Evolutionary conservation across 2,113 vertebrate genomes (phyloP).

Genomic region (Sisor rabdophorus): DNA sequence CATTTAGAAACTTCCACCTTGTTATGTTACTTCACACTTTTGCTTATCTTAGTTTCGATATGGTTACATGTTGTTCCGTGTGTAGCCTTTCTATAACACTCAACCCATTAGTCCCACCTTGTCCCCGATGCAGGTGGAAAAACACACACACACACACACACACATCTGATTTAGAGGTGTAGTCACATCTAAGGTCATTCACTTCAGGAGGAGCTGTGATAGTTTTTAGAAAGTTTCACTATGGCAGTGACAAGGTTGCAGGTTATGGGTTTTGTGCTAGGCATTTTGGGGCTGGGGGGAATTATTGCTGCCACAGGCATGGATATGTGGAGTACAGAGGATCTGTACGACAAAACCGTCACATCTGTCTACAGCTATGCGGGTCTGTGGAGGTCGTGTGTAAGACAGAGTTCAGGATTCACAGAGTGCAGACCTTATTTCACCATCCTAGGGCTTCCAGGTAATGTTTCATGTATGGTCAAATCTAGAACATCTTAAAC

Average conservation of each 20-base stretch:
- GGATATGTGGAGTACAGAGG: conserved; percentile 88
- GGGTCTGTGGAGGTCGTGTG: conserved; percentile 85
- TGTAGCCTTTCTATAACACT: conserved; percentile 1
- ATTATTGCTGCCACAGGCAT: conserved; percentile 77
- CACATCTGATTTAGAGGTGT: conserved; percentile 27
- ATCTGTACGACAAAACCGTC: conserved; percentile 78
- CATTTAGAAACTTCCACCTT: conserved; percentile 24
- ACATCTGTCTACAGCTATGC: conserved; percentile 81
- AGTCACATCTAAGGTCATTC: conserved; percentile 48
- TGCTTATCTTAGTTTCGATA: conserved; percentile 43
- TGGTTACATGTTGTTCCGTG: conserved; percentile 21
- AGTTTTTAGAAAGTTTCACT: neutral
- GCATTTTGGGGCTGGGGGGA: conserved; percentile 72
- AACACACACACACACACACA: conserved; percentile 58
- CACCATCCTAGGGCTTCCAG: conserved; percentile 87
- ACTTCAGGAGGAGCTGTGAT: conserved; percentile 20
- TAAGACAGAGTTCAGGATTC: conserved; percentile 80
- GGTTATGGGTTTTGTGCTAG: conserved; percentile 78
- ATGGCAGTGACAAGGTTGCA: conserved; percentile 84
- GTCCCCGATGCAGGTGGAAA: conserved; percentile 26
- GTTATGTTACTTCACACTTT: conserved; percentile 1
- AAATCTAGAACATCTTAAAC: neutral
- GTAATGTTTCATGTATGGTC: conserved; percentile 57
- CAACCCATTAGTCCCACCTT: conserved; percentile 53
- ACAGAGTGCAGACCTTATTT: conserved; percentile 84